Evolutionary conservation across 2,888 invertebrate genomes (phyloP).

Genomic region (Yponomeuta cagnagella): DNA sequence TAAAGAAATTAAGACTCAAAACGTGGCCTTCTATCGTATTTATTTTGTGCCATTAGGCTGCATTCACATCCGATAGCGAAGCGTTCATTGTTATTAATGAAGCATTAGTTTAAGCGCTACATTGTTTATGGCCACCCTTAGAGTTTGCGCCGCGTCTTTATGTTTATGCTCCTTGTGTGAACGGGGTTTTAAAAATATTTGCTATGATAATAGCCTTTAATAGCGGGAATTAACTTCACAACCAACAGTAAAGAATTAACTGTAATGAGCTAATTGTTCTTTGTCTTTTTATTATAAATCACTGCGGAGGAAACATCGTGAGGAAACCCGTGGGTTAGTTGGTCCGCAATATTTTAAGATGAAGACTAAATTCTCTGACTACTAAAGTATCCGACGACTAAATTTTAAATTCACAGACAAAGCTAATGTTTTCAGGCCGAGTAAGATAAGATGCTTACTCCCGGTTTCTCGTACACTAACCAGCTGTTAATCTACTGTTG

Average conservation of each 20-base stretch:
- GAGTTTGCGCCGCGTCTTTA: background rate
- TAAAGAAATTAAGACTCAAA: background rate
- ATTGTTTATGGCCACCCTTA: conserved; percentile 14
- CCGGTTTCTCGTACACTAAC: no score
- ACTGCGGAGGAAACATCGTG: no score
- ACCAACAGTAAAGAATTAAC: background rate
- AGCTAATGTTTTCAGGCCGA: no score
- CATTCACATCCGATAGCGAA: conserved; percentile 14
- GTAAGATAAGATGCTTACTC: no score
- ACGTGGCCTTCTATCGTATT: background rate
- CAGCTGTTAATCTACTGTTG: no score
- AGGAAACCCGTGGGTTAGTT: no score
- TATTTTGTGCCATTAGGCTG: conserved; percentile 10
- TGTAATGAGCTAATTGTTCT: no score
- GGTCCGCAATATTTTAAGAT: no score
- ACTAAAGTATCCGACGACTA: no score
- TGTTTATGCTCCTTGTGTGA: background rate
- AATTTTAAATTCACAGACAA: no score
- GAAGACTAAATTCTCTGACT: no score
- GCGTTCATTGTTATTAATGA: conserved; percentile 22
- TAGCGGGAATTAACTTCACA: background rate
- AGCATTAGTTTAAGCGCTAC: conserved; percentile 21
- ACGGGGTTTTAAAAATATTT: background rate
- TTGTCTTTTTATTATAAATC: no score
- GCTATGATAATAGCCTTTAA: background rate